These are phyloP conservation scores for Congeria kusceri DNA, from an alignment of 2,888 invertebrate genomes.

Conservation along the genomic window DNA sequence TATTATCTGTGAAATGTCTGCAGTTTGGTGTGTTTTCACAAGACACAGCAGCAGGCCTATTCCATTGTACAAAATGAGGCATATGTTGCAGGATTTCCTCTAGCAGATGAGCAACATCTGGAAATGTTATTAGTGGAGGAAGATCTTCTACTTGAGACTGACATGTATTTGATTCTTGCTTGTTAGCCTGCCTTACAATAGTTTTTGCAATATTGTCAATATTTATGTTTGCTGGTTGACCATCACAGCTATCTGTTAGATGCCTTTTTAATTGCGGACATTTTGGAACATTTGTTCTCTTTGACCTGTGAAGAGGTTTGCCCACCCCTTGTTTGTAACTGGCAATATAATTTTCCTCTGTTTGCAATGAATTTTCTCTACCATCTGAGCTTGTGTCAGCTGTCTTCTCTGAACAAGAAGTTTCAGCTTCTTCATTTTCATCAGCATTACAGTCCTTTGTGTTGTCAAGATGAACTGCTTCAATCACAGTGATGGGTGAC, in stretches of 20 bases:
- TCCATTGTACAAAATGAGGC: no score
- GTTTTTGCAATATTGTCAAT: no score
- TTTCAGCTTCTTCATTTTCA: neutral
- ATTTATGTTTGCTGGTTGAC: no score
- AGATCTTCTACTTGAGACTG: conserved; percentile 25
- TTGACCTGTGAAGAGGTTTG: neutral
- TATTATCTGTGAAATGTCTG: no score
- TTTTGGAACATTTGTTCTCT: conserved; percentile 13
- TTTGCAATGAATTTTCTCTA: no score
- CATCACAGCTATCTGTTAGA: neutral
- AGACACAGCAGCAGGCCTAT: no score
- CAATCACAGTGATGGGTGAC: conserved; percentile 82
- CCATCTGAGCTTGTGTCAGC: conserved; percentile 6
- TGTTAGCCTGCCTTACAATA: no score
- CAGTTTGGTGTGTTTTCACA: no score
- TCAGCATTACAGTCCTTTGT: conserved; percentile 73
- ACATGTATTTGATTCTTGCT: no score
- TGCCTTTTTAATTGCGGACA: conserved; percentile 26
- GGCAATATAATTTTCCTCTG: no score
- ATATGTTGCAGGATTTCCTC: conserved; percentile 13
- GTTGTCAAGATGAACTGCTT: conserved; percentile 80
- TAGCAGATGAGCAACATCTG: conserved; percentile 42
- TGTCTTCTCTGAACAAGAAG: neutral
- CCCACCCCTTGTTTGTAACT: no score
- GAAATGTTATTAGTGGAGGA: conserved; percentile 61